Conservation (phyloP, 2,888 invertebrate species). For the Catocala fraxini region DNA sequence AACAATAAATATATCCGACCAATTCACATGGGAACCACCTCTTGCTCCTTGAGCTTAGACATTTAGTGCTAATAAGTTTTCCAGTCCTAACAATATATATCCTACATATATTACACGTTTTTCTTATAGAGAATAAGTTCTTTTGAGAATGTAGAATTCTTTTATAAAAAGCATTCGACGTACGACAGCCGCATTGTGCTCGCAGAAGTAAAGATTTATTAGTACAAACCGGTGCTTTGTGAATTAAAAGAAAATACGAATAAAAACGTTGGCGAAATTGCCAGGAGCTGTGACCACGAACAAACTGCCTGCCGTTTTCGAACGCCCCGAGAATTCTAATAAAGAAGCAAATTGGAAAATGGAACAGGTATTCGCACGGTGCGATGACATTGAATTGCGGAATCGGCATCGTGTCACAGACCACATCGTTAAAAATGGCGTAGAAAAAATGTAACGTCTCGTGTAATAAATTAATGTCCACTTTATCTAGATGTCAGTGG, state of each 20-base stretch:
- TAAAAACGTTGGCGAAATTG: slow-evolving; percentile 62
- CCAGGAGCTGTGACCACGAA: slow-evolving; percentile 55
- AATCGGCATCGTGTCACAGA: slow-evolving; percentile 20
- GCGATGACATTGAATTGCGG: slow-evolving; percentile 31
- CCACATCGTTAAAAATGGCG: slow-evolving; percentile 34
- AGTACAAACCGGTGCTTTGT: slow-evolving; percentile 58
- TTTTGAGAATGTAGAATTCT: slow-evolving; percentile 42
- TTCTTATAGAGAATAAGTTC: slow-evolving; percentile 35
- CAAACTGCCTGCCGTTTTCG: slow-evolving; percentile 61
- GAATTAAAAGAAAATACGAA: slow-evolving; percentile 66
- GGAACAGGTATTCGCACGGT: slow-evolving; percentile 55
- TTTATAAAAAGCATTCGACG: slow-evolving; percentile 51
- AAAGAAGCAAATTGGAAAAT: slow-evolving; percentile 68
- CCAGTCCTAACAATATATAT: slow-evolving; percentile 38
- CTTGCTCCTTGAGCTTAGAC: slow-evolving; percentile 21
- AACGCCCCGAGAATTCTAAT: slow-evolving; percentile 64
- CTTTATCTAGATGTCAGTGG: slow-evolving; percentile 44
- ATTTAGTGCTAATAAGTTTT: slow-evolving; percentile 41
- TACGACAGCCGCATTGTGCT: slow-evolving; percentile 51
- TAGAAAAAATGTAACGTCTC: slow-evolving; percentile 26
- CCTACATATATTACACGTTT: slow-evolving; percentile 52
- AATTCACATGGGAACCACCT: slow-evolving; percentile 30
- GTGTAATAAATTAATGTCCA: slow-evolving; percentile 45
- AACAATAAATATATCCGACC: slow-evolving; percentile 34
- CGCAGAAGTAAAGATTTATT: slow-evolving; percentile 65